Evolutionary conservation across 2,113 vertebrate genomes (phyloP).

Genomic region (Vidua chalybeata): DNA sequence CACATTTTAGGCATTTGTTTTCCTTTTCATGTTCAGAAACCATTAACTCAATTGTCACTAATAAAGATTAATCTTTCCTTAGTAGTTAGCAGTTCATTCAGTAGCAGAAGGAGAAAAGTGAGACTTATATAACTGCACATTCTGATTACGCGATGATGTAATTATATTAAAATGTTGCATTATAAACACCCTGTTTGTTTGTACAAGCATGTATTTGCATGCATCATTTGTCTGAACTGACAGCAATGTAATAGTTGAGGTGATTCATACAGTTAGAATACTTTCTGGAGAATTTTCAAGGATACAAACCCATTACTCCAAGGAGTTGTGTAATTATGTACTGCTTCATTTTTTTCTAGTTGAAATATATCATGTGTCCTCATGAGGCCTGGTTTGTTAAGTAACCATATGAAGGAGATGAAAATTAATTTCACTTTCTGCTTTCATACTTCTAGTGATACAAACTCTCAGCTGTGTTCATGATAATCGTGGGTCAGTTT

Average conservation of each 20-base stretch:
- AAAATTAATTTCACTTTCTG: constrained; percentile 56
- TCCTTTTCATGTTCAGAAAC: not conserved
- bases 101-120: not conserved
- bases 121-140: constrained; percentile 33
- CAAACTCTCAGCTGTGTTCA: constrained; percentile 38
- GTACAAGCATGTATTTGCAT: constrained; percentile 32
- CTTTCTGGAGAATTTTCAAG: constrained; percentile 47
- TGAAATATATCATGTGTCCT: constrained; percentile 46
- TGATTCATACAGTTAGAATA: constrained; percentile 6
- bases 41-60: not conserved
- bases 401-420: constrained; percentile 14
- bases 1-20: not conserved
- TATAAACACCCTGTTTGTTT: constrained; percentile 53
- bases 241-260: constrained; percentile 36
- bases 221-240: constrained; percentile 59
- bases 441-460: constrained; percentile 22
- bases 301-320: constrained; percentile 4
- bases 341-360: not conserved
- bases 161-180: constrained; percentile 57
- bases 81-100: constrained; percentile 1
- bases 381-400: constrained; percentile 18
- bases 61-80: constrained; percentile 13
- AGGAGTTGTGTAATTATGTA: constrained; percentile 35
- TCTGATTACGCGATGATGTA: constrained; percentile 35
- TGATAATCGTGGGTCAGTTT: not conserved